phyloP scores from a whole-genome alignment of 2,797 vertebrate genomes.

The Jordanella pulchra region DNA sequence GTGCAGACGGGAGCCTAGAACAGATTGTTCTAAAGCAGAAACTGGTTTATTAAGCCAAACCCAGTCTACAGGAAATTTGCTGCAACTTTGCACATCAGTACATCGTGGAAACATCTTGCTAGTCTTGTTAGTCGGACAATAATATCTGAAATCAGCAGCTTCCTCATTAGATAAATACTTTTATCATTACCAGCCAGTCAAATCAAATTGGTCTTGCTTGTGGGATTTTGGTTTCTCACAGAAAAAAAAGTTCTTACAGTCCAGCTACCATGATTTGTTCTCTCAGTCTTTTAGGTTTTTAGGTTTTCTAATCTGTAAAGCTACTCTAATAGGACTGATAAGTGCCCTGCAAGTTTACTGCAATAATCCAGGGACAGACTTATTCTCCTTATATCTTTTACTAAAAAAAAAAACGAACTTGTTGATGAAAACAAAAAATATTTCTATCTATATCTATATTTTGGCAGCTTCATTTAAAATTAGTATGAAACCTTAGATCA shows the following conservation, averaged over 20 bases:
- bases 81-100: neutral
- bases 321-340: neutral
- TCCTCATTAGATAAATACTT: neutral
- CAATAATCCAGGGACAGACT: neutral
- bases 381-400: neutral
- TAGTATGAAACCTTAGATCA: neutral
- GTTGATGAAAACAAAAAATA: neutral
- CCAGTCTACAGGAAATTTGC: neutral
- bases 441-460: neutral
- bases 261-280: neutral
- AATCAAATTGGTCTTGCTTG: neutral
- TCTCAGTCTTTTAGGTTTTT: neutral
- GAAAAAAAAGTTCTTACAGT: neutral
- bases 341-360: neutral
- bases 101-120: neutral
- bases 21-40: neutral
- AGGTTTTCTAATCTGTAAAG: neutral
- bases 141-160: neutral
- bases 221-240: neutral
- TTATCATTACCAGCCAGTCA: neutral
- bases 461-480: neutral
- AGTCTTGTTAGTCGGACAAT: neutral
- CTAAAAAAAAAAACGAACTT: neutral
- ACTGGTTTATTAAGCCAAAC: constrained; percentile 1
- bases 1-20: neutral